Conservation (phyloP, 2,113 vertebrate species). For the Anseranas semipalmata region DNA sequence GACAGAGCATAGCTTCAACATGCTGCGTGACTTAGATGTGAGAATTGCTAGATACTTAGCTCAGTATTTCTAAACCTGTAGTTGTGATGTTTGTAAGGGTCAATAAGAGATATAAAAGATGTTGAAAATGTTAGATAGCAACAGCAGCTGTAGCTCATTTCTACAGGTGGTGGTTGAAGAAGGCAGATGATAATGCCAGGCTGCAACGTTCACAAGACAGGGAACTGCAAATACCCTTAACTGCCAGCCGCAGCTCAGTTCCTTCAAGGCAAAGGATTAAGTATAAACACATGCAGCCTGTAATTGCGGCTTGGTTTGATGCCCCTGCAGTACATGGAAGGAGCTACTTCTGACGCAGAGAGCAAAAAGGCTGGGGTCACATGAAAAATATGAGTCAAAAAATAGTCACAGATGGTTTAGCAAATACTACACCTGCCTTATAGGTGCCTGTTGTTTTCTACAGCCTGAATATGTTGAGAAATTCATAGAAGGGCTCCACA, state of each 20-base stretch:
- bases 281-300: background rate
- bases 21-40: background rate
- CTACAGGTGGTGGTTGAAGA: background rate
- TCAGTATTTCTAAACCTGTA: background rate
- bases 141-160: background rate
- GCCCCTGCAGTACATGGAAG: background rate
- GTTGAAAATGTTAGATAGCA: background rate
- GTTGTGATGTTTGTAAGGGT: background rate
- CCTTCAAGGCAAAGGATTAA: background rate
- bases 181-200: fast-evolving
- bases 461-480: background rate
- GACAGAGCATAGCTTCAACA: background rate
- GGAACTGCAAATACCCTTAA: background rate
- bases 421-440: background rate
- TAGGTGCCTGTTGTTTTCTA: background rate
- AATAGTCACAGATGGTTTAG: slow-evolving; percentile 29
- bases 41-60: background rate
- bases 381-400: slow-evolving; percentile 19
- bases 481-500: background rate
- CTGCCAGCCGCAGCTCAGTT: background rate
- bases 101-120: background rate
- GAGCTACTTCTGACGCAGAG: background rate
- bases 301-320: background rate
- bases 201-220: fast-evolving
- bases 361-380: background rate